These are phyloP conservation scores for Fistularia commersonii DNA, from an alignment of 2,797 vertebrate genomes.

Conservation along the genomic window DNA sequence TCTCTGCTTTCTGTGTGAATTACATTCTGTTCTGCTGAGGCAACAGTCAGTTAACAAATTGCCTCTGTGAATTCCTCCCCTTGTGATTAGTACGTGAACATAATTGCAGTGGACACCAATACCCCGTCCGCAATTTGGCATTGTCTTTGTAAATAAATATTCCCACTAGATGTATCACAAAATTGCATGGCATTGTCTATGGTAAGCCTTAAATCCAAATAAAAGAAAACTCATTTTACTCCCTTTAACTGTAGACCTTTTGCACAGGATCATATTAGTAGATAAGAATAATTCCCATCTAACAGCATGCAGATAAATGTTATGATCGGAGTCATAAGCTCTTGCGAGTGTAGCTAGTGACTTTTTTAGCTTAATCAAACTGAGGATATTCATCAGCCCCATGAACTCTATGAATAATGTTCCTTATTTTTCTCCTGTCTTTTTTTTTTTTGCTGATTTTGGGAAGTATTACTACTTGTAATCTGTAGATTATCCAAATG, in stretches of 20 bases:
- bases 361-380: no score
- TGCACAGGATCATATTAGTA: neutral
- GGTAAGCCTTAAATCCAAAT: neutral
- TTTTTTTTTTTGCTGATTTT: no score
- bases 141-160: conserved; percentile 14
- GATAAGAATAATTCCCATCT: neutral
- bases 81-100: conserved; percentile 20
- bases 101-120: conserved; percentile 15
- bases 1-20: conserved; percentile 24
- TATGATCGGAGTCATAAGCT: no score
- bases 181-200: conserved; percentile 1
- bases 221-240: neutral
- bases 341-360: no score
- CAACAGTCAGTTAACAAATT: conserved; percentile 25
- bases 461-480: no score
- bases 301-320: conserved; percentile 6
- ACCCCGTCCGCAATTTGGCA: conserved; percentile 30
- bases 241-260: neutral
- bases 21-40: conserved; percentile 34
- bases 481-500: no score
- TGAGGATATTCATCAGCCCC: no score
- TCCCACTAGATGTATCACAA: neutral
- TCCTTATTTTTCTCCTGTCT: no score
- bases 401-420: no score
- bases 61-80: conserved; percentile 13